Conservation (phyloP, 2,113 vertebrate genomes). For the Podocnemis expansa region DNA sequence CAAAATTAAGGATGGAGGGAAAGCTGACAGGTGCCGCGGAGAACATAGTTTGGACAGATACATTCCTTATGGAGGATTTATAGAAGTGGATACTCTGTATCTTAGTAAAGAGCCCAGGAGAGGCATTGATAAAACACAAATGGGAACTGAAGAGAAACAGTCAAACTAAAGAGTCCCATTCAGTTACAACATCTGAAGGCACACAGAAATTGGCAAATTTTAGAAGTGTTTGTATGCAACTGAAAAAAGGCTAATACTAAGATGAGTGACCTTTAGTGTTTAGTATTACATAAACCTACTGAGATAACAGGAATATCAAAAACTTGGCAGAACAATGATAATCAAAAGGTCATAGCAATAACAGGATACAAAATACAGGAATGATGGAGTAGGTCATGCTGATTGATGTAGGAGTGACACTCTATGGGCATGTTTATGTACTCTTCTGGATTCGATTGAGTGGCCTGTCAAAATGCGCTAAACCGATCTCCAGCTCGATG, state of each 20-base stretch:
- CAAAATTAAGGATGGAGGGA: no score
- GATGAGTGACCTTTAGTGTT: neutral
- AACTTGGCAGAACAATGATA: neutral
- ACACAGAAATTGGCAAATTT: no score
- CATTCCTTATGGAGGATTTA: no score
- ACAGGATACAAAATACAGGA: neutral
- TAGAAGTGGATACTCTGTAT: neutral
- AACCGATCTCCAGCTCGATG: no score
- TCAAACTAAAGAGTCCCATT: neutral
- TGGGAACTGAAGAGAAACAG: neutral
- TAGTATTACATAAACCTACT: neutral
- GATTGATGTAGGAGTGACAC: neutral
- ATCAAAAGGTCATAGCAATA: neutral
- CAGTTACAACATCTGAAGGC: neutral
- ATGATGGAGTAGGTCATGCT: neutral
- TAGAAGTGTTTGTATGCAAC: neutral
- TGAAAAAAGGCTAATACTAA: neutral
- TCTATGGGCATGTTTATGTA: no score
- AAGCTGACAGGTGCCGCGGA: no score
- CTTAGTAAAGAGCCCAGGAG: neutral
- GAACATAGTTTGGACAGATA: no score
- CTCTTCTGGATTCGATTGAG: no score
- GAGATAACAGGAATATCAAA: neutral
- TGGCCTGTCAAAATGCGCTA: no score
- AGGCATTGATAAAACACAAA: neutral